These are phyloP conservation scores for Cryptus armator DNA, from an alignment of 2,888 invertebrate species.

Conservation along the genomic window DNA sequence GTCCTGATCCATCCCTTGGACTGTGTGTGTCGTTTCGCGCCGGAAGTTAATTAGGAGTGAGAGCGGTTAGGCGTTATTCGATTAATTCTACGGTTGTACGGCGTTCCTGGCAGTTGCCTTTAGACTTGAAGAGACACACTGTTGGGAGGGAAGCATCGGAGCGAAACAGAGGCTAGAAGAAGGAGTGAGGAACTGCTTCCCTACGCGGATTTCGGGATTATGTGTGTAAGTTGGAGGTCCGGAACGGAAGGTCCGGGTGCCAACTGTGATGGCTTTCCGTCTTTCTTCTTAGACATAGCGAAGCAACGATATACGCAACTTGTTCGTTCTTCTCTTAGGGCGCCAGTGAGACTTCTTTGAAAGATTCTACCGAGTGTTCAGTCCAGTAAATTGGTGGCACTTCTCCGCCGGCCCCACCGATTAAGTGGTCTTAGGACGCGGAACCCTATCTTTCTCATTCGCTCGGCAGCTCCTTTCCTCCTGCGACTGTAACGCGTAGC, in stretches of 20 bases:
- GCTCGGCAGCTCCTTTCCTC: constrained; percentile 34
- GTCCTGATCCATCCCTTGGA: not conserved
- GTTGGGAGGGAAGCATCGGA: constrained; percentile 21
- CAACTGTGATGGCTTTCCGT: constrained; percentile 80
- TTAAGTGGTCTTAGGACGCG: constrained; percentile 81
- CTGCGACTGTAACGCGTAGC: not conserved
- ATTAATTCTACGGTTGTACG: constrained; percentile 71
- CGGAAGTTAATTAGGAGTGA: constrained; percentile 73
- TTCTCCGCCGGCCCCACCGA: constrained; percentile 81
- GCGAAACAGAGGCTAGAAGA: constrained; percentile 5
- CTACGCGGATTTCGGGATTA: constrained; percentile 70
- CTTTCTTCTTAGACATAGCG: constrained; percentile 61
- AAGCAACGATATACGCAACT: constrained; percentile 27
- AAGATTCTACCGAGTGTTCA: constrained; percentile 75
- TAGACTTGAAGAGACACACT: not conserved
- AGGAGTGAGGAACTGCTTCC: constrained; percentile 48
- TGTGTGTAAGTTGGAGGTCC: constrained; percentile 56
- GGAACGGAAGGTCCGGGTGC: constrained; percentile 75
- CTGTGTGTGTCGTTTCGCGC: constrained; percentile 40
- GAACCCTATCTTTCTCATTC: constrained; percentile 57
- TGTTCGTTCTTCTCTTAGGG: constrained; percentile 32
- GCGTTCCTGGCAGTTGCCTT: constrained; percentile 58
- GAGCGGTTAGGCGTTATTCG: constrained; percentile 69
- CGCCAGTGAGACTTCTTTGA: constrained; percentile 54
- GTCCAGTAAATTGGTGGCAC: constrained; percentile 81